phyloP scores from a whole-genome alignment of 2,888 invertebrate genomes.

The Hirtodrosophila histrioides region DNA sequence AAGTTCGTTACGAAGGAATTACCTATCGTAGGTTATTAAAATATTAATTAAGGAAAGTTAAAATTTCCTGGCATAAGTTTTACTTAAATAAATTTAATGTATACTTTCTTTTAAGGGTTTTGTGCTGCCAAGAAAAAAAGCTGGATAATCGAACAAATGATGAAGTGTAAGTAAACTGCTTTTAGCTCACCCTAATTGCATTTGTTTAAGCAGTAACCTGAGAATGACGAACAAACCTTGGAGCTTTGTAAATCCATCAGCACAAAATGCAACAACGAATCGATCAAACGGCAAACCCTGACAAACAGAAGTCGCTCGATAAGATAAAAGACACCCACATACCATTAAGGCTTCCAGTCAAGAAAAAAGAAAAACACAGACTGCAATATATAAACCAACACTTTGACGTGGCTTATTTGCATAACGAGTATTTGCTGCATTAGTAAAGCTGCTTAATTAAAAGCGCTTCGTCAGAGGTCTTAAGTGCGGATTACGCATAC shows the following conservation, averaged over 20 bases:
- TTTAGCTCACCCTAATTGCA: too few relatives aligned
- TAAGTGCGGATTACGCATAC: slow-evolving; percentile 21
- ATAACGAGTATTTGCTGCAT: slow-evolving; percentile 6
- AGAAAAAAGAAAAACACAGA: neutral
- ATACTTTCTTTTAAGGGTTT: too few relatives aligned
- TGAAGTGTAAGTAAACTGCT: neutral
- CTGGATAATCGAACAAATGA: neutral
- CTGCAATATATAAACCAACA: slow-evolving; percentile 15
- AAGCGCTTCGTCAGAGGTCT: neutral
- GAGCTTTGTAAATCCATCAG: slow-evolving; percentile 16
- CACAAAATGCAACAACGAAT: slow-evolving; percentile 17
- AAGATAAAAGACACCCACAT: slow-evolving; percentile 7
- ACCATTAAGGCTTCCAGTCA: neutral
- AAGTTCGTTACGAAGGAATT: too few relatives aligned
- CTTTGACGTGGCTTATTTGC: slow-evolving; percentile 10
- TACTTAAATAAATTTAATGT: too few relatives aligned
- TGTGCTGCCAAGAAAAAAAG: too few relatives aligned
- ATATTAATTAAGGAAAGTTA: too few relatives aligned
- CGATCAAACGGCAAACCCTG: slow-evolving; percentile 18
- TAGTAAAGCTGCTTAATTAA: slow-evolving; percentile 32
- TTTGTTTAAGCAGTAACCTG: neutral
- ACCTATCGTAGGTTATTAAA: too few relatives aligned
- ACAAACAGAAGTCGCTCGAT: slow-evolving; percentile 7
- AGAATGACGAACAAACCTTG: slow-evolving; percentile 8
- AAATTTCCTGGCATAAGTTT: too few relatives aligned